Evolutionary conservation across 92 coral and sea anemone species (phyloP).

Genomic region (Phenganax stokvisi): DNA sequence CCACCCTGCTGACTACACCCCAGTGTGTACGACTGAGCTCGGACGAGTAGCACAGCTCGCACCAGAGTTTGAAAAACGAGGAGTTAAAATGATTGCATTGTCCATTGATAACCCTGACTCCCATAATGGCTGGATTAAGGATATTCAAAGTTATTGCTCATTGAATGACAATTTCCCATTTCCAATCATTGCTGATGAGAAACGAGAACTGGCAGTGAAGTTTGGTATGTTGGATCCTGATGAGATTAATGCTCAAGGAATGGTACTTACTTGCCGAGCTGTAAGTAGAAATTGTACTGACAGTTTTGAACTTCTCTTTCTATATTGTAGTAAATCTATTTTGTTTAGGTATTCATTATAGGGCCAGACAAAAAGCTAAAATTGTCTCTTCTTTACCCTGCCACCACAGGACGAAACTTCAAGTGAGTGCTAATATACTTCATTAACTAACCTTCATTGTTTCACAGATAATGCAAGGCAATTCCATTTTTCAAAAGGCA

Average conservation of each 20-base stretch:
- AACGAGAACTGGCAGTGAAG: slow-evolving; percentile 73
- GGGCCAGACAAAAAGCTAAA: slow-evolving; percentile 95
- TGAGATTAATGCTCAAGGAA: slow-evolving; percentile 76
- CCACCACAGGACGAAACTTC: slow-evolving; percentile 97
- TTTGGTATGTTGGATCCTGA: slow-evolving; percentile 98
- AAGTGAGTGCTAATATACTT: slow-evolving; percentile 51
- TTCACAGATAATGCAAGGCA: background rate
- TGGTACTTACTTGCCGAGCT: slow-evolving; percentile 92
- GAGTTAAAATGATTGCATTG: slow-evolving; percentile 80
- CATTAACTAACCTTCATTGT: background rate
- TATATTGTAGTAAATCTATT: background rate
- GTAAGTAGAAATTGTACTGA: slow-evolving; percentile 49
- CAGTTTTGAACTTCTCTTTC: too few relatives aligned
- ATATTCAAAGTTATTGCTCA: slow-evolving; percentile 50
- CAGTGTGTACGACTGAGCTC: slow-evolving; percentile 95
- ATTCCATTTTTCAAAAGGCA: background rate
- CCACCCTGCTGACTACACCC: slow-evolving; percentile 97
- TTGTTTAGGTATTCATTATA: slow-evolving; percentile 73
- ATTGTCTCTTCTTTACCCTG: slow-evolving; percentile 90
- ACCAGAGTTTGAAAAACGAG: slow-evolving; percentile 63
- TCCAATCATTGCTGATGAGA: slow-evolving; percentile 84
- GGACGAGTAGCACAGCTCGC: slow-evolving; percentile 65
- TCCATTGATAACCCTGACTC: slow-evolving; percentile 83
- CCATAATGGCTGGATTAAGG: slow-evolving; percentile 85
- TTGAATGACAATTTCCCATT: slow-evolving; percentile 53